phyloP scores from a whole-genome alignment of 2,797 vertebrate genomes.

The Gambelia wislizenii region DNA sequence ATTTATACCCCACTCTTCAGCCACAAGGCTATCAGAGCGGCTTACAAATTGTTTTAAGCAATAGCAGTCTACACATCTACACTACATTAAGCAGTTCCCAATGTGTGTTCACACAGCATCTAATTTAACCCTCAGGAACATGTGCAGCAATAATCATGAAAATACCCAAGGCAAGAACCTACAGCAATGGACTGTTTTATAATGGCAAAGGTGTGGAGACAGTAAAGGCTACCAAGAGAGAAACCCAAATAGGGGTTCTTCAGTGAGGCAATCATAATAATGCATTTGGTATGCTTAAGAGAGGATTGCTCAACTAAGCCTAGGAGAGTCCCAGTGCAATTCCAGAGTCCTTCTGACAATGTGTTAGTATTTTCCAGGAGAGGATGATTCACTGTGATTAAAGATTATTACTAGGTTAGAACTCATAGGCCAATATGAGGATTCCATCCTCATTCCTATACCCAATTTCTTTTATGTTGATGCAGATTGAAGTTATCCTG shows the following conservation, averaged over 20 bases:
- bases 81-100: no score
- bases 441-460: accelerated
- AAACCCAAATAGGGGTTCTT: not conserved
- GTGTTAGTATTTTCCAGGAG: not conserved
- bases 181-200: not conserved
- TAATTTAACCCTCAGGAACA: not conserved
- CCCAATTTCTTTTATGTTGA: slow-evolving; percentile 2
- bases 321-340: not conserved
- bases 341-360: not conserved
- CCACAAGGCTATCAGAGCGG: no score
- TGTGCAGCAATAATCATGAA: not conserved
- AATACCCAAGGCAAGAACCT: not conserved
- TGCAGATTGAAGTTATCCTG: slow-evolving; percentile 3
- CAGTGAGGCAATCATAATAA: not conserved
- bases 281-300: not conserved
- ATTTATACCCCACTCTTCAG: no score
- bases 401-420: accelerated
- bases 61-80: no score
- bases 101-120: not conserved
- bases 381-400: not conserved
- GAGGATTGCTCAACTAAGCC: not conserved
- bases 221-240: not conserved
- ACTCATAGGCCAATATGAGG: accelerated
- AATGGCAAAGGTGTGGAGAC: not conserved
- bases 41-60: no score